phyloP scores from a whole-genome alignment of 2,113 vertebrate species.

The Menidia beryllina region DNA sequence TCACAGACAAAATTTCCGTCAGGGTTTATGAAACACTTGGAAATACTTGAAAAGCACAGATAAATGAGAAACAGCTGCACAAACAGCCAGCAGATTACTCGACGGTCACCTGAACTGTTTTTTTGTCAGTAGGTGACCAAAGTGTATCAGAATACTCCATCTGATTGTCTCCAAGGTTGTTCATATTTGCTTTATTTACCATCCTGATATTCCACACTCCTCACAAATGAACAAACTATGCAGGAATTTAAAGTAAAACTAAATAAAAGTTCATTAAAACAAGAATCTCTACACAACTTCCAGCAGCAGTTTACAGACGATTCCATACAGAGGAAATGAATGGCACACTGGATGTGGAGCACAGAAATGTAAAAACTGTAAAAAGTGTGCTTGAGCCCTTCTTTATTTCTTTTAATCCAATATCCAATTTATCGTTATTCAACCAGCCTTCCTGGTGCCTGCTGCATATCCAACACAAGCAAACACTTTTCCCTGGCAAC shows the following conservation, averaged over 20 bases:
- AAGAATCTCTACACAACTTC: no score
- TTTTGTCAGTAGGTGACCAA: not conserved
- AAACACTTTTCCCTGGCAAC: no score
- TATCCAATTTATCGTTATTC: not conserved
- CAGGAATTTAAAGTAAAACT: no score
- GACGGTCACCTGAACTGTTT: not conserved
- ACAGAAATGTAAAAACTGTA: no score
- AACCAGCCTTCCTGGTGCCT: conserved; percentile 3
- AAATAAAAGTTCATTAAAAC: no score
- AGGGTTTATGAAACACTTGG: conserved; percentile 14
- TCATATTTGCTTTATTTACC: no score
- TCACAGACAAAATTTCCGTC: conserved; percentile 14
- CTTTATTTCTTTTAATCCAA: not conserved
- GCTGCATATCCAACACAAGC: not conserved
- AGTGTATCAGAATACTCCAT: conserved; percentile 4
- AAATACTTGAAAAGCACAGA: not conserved
- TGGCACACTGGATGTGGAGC: no score
- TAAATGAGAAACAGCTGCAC: not conserved
- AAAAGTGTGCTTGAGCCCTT: no score
- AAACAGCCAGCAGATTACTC: not conserved
- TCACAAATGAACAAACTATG: no score
- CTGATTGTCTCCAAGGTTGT: not conserved
- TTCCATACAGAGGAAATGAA: no score
- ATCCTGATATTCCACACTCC: no score
- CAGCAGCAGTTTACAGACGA: no score